Base-by-base conservation (phyloP, 2,888 invertebrate species). In the Orthosia gothica region DNA sequence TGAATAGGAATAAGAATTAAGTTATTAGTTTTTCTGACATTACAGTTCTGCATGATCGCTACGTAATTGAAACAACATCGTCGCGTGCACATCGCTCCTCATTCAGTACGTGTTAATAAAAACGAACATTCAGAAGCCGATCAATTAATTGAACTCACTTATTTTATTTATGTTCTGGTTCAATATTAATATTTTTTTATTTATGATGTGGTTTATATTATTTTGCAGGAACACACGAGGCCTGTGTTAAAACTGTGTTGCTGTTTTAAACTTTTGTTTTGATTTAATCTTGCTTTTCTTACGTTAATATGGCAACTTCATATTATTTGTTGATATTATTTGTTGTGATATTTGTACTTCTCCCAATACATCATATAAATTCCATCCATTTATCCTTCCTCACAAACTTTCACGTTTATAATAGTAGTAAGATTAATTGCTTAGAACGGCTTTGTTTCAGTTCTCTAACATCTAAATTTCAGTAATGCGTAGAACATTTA, bases 81-180 rank as follows among this genome's bases (percentile, higher is more conserved):
- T 80, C 70, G 83, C 83, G 85, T 85, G 83, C 74, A 40, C 85
- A 81, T 84, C 77, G 62, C 62, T 74, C 59, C 32, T 67, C 71
- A 79, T 79, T 69, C 50, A 58, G 58, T 71, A 68, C 79, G 73
- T 77, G 72, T 57, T 66, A 74, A 64, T 65, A 78, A 82, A 72
- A 77, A 64, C 13, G 47, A 65, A 40, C 59, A 69, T 66, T 73
- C 68, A 79, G 74, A 69, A 85, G 70, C 49, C 69, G 50, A 61
- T 71, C 70, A 57, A 70, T 73, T 65, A 77, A 66, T 23, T 57
- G 12, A 62, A 71, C 20, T 55, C 23, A 47, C 49, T 70, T 23
- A 70, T 54, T 68, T 62, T 12, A 55, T 81, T 69, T 59, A 57
- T 47, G 12, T 63, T 63, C 15, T n/a, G 45, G 26, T 57, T 57